Base-by-base conservation (phyloP, 2,888 invertebrate species). In the Chymomyza amoena region DNA sequence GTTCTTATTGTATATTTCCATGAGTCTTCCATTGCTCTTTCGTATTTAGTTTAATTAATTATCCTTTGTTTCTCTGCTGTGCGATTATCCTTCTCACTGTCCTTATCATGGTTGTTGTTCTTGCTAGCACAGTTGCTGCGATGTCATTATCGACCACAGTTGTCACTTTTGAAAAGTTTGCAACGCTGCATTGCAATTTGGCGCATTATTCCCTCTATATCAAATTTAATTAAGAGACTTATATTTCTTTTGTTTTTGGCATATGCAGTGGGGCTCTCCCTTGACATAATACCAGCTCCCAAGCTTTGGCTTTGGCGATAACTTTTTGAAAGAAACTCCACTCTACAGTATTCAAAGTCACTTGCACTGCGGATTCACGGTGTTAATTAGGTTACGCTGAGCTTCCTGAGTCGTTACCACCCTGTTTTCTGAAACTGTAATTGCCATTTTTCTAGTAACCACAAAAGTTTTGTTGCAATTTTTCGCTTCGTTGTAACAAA, bases 201-300 rank as follows among this genome's bases (percentile, higher is more conserved):
- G 75, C 66, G 72, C 73, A 73, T 74, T 66, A 73, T 74, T 74
- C 69, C 76, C 79, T 73, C 77, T 80, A 72, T 79, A 82, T 82
- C 84, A 83, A 83, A 83, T 83, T 83, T 83, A 83, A 83, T 83
- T 83, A 83, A 83, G 83, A 83, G 79, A 79, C 82, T 81, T 82
- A 83, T 84, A 76, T 83, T 83, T 82, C 82, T 84, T 84, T 82
- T 84, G 84, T 84, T 83, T 84, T 83, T 13, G 66, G 72, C 65
- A 67, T 71, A 25, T 25, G 15, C 54, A 59, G 66, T 72, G 69
- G 57, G 65, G 57, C 65, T 60, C 62, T 69, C 71, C 68, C 69
- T 77, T 66, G 76, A 79, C 80, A 76, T 78, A 73, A 71, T 75
- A 79, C 75, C 84, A 84, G 80, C 84, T 84, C 82, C 84, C 80